Percentiles rank a stretch among this genome's conserved stretches.
phyloP scores from a whole-genome alignment of 2,113 vertebrate genomes.

The Triplophysa siluroides region DNA sequence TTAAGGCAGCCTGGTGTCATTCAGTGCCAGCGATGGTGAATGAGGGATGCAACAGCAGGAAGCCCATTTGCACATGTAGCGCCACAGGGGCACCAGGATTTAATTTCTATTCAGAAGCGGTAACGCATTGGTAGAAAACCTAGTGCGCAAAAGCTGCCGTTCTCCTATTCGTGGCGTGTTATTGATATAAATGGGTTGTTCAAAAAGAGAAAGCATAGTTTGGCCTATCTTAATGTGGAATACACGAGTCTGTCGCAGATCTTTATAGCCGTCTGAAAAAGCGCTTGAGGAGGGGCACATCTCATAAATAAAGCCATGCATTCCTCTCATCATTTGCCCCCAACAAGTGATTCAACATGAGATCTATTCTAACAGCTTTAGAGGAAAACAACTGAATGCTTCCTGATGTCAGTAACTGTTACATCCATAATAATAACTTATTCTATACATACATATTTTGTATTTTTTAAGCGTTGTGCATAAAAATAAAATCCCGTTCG shows the following conservation, averaged over 20 bases:
- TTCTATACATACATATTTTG: neutral
- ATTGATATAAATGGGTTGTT: neutral
- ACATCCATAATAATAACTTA: neutral
- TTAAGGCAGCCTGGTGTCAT: constrained; percentile 41
- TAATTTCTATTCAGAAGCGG: neutral
- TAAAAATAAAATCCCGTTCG: neutral
- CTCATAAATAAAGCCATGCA: constrained; percentile 20
- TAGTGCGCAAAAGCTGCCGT: constrained; percentile 3
- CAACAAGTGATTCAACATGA: constrained; percentile 36
- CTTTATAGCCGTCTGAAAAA: constrained; percentile 32
- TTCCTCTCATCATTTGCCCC: constrained; percentile 23
- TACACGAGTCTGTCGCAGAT: constrained; percentile 27
- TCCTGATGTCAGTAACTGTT: neutral
- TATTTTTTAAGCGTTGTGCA: neutral
- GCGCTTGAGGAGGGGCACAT: constrained; percentile 40
- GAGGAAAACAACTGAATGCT: neutral
- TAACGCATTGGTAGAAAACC: constrained; percentile 29
- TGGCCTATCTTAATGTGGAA: constrained; percentile 31
- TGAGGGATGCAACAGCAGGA: constrained; percentile 60
- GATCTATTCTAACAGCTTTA: neutral
- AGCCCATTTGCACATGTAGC: constrained; percentile 66
- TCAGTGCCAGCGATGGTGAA: constrained; percentile 46
- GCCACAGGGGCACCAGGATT: constrained; percentile 36
- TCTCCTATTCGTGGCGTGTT: constrained; percentile 20
- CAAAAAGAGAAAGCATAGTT: neutral